phyloP scores from a whole-genome alignment of 2,888 invertebrate genomes.

The Selenia dentaria region DNA sequence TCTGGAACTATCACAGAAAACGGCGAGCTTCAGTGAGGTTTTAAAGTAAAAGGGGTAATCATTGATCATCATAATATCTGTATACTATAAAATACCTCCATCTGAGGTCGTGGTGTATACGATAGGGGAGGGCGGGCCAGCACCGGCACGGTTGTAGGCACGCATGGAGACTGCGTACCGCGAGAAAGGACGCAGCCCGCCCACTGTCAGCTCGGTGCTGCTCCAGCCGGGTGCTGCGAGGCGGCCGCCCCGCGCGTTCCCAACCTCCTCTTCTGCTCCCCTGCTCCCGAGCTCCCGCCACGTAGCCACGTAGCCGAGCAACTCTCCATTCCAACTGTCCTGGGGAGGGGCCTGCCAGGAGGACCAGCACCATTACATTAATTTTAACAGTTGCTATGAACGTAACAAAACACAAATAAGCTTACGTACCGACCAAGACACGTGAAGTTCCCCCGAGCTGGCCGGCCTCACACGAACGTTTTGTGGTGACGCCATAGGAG shows the following conservation, averaged over 20 bases:
- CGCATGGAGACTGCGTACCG: slow-evolving; percentile 91
- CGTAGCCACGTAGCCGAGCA: slow-evolving; percentile 89
- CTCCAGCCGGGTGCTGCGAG: slow-evolving; percentile 88
- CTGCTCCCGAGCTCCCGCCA: slow-evolving; percentile 70
- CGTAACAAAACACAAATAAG: background rate
- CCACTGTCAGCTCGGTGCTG: slow-evolving; percentile 85
- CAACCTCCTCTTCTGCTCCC: slow-evolving; percentile 53
- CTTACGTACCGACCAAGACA: slow-evolving; percentile 88
- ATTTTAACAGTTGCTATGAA: background rate
- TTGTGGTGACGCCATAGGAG: slow-evolving; percentile 88
- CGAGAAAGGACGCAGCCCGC: slow-evolving; percentile 88
- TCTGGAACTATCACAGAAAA: slow-evolving; percentile 86
- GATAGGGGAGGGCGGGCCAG: slow-evolving; percentile 90
- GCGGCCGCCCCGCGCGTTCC: too few species aligned
- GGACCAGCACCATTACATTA: background rate
- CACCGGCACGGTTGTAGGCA: slow-evolving; percentile 92
- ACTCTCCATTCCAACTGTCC: slow-evolving; percentile 89
- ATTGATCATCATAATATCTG: too few species aligned
- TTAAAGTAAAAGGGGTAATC: too few species aligned
- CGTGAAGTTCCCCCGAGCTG: slow-evolving; percentile 86
- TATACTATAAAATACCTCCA: too few species aligned
- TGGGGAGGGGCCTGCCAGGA: slow-evolving; percentile 84
- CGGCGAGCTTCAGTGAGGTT: too few species aligned
- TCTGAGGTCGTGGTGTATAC: slow-evolving; percentile 91
- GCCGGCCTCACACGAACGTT: slow-evolving; percentile 87